Evolutionary conservation across 2,888 invertebrate species (phyloP).

Genomic region (Melieria crassipennis): DNA sequence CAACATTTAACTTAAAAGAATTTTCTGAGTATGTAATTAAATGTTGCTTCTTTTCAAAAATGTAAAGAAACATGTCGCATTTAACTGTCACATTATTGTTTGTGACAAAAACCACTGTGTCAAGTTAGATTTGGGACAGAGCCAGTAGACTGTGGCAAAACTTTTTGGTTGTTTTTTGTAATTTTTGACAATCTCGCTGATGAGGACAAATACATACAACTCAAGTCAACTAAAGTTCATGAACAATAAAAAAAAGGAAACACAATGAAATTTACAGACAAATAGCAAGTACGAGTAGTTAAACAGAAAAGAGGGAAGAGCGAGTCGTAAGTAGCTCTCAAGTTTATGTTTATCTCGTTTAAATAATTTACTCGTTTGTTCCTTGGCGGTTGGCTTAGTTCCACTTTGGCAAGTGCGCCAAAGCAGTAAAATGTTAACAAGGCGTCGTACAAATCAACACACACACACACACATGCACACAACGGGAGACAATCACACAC

Average conservation of each 20-base stretch:
- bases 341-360: conserved; percentile 30
- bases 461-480: conserved; percentile 1
- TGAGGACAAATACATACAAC: not conserved
- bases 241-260: not conserved
- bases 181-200: not conserved
- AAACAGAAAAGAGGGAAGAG: not conserved
- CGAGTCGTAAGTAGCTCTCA: conserved; percentile 11
- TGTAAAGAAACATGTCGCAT: no score
- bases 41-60: no score
- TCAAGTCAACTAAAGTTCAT: not conserved
- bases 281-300: not conserved
- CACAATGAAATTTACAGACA: not conserved
- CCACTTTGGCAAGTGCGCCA: conserved; percentile 6
- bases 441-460: conserved; percentile 11
- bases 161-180: not conserved
- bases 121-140: not conserved
- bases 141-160: not conserved
- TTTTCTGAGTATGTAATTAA: no score
- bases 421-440: not conserved
- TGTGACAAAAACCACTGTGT: no score
- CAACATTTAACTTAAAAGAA: no score
- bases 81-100: no score
- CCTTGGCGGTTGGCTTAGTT: conserved; percentile 25
- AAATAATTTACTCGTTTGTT: conserved; percentile 23
- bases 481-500: not conserved